Evolutionary conservation across 2,797 vertebrate genomes (phyloP).

Genomic region (Anabacerthia variegaticeps): DNA sequence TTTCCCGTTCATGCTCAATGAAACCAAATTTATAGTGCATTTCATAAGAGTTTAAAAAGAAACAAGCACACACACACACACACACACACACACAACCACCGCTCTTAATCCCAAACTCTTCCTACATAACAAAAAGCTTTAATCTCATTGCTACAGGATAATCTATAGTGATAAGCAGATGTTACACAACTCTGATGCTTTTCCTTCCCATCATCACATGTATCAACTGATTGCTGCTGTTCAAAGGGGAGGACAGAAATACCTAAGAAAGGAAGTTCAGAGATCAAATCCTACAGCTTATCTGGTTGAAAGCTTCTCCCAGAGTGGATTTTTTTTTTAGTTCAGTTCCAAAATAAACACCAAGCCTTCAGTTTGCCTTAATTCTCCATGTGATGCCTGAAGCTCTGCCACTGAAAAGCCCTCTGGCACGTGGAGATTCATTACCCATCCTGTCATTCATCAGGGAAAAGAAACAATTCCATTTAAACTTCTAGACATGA

Average conservation of each 20-base stretch:
- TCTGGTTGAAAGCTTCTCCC: constrained; percentile 43
- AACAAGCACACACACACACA: background rate
- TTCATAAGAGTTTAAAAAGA: background rate
- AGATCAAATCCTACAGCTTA: constrained; percentile 57
- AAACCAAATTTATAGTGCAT: background rate
- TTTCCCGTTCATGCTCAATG: background rate
- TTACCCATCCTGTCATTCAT: constrained; percentile 19
- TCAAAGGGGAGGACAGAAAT: constrained; percentile 32
- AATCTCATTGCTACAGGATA: constrained; percentile 58
- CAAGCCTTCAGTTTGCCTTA: background rate
- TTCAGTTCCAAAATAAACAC: constrained; percentile 45
- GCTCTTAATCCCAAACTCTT: background rate
- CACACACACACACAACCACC: background rate
- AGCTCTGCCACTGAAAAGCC: background rate
- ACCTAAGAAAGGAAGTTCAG: constrained; percentile 27
- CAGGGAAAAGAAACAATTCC: background rate
- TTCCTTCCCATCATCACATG: background rate
- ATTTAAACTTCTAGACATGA: background rate
- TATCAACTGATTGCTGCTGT: background rate
- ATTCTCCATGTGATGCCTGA: constrained; percentile 27
- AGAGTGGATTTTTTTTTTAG: constrained; percentile 2
- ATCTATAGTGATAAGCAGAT: constrained; percentile 54
- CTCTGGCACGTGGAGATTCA: background rate
- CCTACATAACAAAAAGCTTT: constrained; percentile 5
- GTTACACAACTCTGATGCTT: constrained; percentile 48